Base-by-base conservation (phyloP, 1,140 invertebrate species). In the Diabrotica virgifera region DNA sequence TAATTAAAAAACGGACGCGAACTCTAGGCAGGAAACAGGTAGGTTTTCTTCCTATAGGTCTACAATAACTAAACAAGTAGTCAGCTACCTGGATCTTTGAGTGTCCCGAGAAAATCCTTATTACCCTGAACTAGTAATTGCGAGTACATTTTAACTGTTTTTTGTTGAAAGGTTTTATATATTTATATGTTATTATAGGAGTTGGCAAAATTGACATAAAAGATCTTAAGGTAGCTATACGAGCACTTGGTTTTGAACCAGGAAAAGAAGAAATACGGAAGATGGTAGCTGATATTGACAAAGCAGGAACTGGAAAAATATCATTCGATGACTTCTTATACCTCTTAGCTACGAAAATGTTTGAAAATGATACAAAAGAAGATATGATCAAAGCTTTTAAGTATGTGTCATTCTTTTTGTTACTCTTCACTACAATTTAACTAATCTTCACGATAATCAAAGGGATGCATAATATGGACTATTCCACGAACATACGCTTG, bases 181-280 rank as follows among this genome's bases (percentile, higher is more conserved):
- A n/a, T n/a, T n/a, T n/a, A n/a, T n/a, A n/a, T 24, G 24, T 24
- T 24, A 4, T 24, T 24, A 24, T 24, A 46, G 40, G 40, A 3
- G 87, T 86, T 55, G 94, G 94, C 10, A 87, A 85, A 72, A 96
- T 99, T 72, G 90, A 95, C 78, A 88, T 89, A 0, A 97, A 96
- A 80, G 94, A 98, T 77, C 80, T 98, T 7, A 98, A 98, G 84
- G 93, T 96, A 57, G 93, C 93, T 0, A 91, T 96, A 72, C 80
- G 95, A 73, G 95, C 96, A 5, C 80, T 98, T 10, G 96, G 96
- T 1, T 97, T 97, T 83, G 96, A 98, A 78, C 95, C 95, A 1
- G 94, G 93, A 75, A 97, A 96, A 77, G 95, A 98, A 78, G 96
- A 98, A 82, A 94, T 98, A 13, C 97, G 96, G 80, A 94, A 94